These are phyloP conservation scores for Sinodicranocentrus sp. DNA, from an alignment of 2,888 invertebrate species.

Conservation along the genomic window DNA sequence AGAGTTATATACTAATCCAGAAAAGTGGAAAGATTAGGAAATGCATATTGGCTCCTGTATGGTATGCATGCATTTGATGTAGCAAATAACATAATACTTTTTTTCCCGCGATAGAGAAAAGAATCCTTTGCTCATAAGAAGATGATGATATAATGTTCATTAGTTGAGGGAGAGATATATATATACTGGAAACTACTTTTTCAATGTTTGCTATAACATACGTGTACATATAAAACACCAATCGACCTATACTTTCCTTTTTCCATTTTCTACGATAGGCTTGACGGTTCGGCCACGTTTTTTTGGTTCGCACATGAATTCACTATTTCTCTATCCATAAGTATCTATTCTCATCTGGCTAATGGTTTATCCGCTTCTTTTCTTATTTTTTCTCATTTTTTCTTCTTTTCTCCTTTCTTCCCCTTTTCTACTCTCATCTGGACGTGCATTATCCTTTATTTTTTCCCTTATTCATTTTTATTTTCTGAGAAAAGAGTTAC, in stretches of 20 bases:
- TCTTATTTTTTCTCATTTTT: slow-evolving; percentile 25
- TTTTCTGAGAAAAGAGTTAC: too few species aligned
- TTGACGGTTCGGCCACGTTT: slow-evolving; percentile 33
- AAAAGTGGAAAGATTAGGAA: slow-evolving; percentile 11
- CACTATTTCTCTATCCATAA: slow-evolving; percentile 8
- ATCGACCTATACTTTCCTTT: not conserved
- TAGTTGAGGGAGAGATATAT: not conserved
- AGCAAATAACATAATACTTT: slow-evolving; percentile 10
- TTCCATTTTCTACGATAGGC: slow-evolving; percentile 1
- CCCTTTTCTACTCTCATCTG: slow-evolving; percentile 6
- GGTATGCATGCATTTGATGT: slow-evolving; percentile 6
- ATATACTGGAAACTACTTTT: too few species aligned
- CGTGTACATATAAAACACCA: too few species aligned
- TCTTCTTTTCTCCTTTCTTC: slow-evolving; percentile 19
- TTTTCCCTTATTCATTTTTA: slow-evolving; percentile 8
- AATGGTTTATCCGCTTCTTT: slow-evolving; percentile 49
- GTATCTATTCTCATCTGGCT: slow-evolving; percentile 63
- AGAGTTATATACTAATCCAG: slow-evolving; percentile 1
- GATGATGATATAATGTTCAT: slow-evolving; percentile 20
- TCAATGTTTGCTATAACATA: too few species aligned
- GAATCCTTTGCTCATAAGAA: not conserved
- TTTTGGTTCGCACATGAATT: slow-evolving; percentile 19
- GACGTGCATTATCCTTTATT: slow-evolving; percentile 14
- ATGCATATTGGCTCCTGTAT: slow-evolving; percentile 6
- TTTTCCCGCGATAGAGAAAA: not conserved